Conservation (phyloP, 1,140 invertebrate genomes). For the Aculops lycopersici region DNA sequence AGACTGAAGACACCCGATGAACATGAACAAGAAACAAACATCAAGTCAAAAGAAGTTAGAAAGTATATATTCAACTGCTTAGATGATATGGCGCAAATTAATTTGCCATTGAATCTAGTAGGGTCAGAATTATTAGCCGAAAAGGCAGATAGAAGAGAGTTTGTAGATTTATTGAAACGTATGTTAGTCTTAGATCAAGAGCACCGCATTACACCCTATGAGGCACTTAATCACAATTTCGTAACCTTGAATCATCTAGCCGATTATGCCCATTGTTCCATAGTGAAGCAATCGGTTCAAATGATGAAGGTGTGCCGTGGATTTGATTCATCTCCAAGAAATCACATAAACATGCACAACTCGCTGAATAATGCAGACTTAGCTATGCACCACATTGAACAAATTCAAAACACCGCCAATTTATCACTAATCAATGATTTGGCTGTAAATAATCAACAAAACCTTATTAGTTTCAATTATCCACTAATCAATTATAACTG, state of each 20-base stretch:
- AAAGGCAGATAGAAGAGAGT: constrained; percentile 74
- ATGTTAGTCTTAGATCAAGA: constrained; percentile 96
- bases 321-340: constrained; percentile 7
- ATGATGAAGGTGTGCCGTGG: constrained; percentile 61
- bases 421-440: constrained; percentile 17
- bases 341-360: constrained; percentile 7
- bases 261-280: constrained; percentile 60
- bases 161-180: constrained; percentile 76
- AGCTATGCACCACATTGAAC: constrained; percentile 6
- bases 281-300: constrained; percentile 61
- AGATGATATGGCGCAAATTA: constrained; percentile 90
- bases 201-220: constrained; percentile 62
- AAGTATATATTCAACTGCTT: constrained; percentile 99
- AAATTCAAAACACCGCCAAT: constrained; percentile 9
- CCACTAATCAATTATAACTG: not conserved
- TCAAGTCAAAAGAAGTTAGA: constrained; percentile 92
- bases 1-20: constrained; percentile 83
- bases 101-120: constrained; percentile 80
- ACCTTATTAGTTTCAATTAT: not conserved
- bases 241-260: constrained; percentile 66
- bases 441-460: not conserved
- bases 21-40: constrained; percentile 82
- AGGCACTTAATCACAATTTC: constrained; percentile 77
- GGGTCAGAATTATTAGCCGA: constrained; percentile 74
- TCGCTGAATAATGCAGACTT: not conserved